Conservation (phyloP, 2,797 vertebrate genomes). For the Anguilla anguilla region DNA sequence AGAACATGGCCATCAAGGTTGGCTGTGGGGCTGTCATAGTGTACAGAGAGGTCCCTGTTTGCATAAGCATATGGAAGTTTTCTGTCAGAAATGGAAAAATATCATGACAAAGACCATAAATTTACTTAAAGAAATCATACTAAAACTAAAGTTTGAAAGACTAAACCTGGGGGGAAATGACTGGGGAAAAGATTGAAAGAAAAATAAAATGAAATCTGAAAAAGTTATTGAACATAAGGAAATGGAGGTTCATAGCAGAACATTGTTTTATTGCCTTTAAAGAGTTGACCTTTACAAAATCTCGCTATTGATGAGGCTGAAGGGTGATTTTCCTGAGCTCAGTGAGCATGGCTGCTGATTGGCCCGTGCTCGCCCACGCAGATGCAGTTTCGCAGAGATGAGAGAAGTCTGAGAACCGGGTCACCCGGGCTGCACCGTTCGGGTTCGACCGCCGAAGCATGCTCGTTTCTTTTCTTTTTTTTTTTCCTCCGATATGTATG, state of each 20-base stretch:
- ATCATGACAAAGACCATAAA: not conserved
- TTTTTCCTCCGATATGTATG: too few species aligned
- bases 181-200: not conserved
- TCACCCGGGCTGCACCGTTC: slow-evolving; percentile 55
- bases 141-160: not conserved
- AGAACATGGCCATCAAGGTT: not conserved
- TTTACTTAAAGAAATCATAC: not conserved
- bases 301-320: not conserved
- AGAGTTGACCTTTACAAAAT: not conserved
- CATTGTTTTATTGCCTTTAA: not conserved
- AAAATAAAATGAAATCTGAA: not conserved
- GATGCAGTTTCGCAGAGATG: slow-evolving; percentile 39
- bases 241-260: not conserved
- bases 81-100: too few species aligned
- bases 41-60: too few species aligned
- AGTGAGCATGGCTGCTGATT: not conserved
- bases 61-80: too few species aligned
- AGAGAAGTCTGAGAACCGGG: slow-evolving; percentile 50
- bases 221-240: not conserved
- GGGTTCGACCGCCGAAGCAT: slow-evolving; percentile 64
- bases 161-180: not conserved
- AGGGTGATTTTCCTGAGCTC: not conserved
- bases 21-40: too few species aligned
- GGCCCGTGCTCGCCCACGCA: slow-evolving; percentile 18
- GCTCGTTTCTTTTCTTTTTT: slow-evolving; percentile 47